phyloP scores from a whole-genome alignment of 2,113 vertebrate species.

The Scophthalmus maximus region DNA sequence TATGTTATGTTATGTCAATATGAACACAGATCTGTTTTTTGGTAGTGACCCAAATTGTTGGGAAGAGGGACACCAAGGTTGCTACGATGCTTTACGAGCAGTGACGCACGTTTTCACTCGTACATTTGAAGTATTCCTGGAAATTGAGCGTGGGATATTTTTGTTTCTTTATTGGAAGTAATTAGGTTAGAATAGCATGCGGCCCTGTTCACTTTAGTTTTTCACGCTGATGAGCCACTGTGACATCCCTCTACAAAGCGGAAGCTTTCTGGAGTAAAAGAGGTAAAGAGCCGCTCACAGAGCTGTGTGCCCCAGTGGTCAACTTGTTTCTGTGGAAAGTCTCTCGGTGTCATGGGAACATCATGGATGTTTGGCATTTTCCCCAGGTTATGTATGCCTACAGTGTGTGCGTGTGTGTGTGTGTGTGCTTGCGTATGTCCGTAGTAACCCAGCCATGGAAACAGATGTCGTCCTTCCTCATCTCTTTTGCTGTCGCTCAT shows the following conservation, averaged over 20 bases:
- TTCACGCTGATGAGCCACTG: too few relatives aligned
- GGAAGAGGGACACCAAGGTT: background rate
- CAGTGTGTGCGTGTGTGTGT: slow-evolving; percentile 2
- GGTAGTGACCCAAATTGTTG: too few relatives aligned
- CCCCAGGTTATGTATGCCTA: slow-evolving; percentile 37
- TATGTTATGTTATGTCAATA: too few relatives aligned
- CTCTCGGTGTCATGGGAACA: slow-evolving; percentile 47
- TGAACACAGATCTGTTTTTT: too few relatives aligned
- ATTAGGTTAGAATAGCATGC: too few relatives aligned
- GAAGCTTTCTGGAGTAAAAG: too few relatives aligned
- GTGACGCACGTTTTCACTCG: background rate
- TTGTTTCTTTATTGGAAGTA: background rate
- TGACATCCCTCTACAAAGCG: too few relatives aligned
- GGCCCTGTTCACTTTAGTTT: too few relatives aligned
- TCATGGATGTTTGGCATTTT: slow-evolving; percentile 54
- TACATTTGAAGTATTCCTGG: background rate
- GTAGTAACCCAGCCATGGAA: slow-evolving; percentile 35
- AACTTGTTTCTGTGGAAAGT: slow-evolving; percentile 59
- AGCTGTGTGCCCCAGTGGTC: too few relatives aligned
- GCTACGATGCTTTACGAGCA: background rate
- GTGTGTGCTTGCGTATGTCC: slow-evolving; percentile 5
- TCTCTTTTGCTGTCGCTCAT: slow-evolving; percentile 18
- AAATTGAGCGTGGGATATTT: background rate
- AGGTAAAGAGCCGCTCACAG: background rate
- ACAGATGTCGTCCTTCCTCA: slow-evolving; percentile 22